Percentiles rank a stretch among this genome's conserved stretches.
Conservation (phyloP, 2,797 vertebrate species). For the Toxotes lorentzi region DNA sequence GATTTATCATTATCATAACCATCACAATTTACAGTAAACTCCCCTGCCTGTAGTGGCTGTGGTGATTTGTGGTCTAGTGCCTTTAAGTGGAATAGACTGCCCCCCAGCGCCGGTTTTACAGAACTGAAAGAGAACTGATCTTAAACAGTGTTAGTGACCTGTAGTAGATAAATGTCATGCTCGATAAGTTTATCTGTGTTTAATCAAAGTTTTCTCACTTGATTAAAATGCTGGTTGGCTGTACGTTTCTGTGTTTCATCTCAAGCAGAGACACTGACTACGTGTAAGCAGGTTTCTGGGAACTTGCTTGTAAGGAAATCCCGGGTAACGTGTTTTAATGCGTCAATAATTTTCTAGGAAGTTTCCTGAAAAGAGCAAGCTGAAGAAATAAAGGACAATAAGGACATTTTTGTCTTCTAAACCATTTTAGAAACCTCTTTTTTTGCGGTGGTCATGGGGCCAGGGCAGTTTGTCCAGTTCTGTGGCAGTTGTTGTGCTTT, state of each 20-base stretch:
- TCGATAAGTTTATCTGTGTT: background rate
- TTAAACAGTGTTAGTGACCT: background rate
- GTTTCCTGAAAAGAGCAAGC: background rate
- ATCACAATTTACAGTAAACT: background rate
- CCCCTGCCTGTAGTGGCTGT: background rate
- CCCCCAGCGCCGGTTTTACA: conserved; percentile 63
- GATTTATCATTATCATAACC: background rate
- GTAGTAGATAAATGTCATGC: background rate
- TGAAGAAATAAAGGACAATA: background rate
- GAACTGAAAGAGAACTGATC: background rate
- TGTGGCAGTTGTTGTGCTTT: background rate
- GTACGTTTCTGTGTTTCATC: too few relatives aligned
- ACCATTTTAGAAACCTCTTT: background rate
- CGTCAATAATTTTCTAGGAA: background rate
- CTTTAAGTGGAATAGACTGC: conserved; percentile 50
- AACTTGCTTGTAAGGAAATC: background rate
- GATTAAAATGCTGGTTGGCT: background rate
- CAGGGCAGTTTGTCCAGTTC: background rate
- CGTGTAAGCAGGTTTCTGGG: background rate
- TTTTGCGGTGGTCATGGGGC: background rate
- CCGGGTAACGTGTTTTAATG: background rate
- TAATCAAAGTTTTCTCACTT: rapidly evolving
- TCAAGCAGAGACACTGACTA: too few relatives aligned
- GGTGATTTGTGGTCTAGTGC: background rate
- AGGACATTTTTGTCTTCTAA: too few relatives aligned